phyloP scores from a whole-genome alignment of 2,888 invertebrate species.

The Caenorhabditis sp. region DNA sequence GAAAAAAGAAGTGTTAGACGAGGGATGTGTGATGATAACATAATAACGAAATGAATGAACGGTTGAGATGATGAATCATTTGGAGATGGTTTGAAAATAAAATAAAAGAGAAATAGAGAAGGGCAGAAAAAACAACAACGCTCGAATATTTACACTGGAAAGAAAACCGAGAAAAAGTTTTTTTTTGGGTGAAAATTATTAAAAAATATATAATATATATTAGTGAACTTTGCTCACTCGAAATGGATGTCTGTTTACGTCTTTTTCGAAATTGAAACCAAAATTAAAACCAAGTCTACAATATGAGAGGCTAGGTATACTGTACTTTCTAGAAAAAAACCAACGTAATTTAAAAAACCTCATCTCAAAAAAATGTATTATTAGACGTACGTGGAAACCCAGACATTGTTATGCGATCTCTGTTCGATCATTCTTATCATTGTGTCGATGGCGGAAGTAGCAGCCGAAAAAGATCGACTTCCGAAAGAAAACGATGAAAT shows the following conservation, averaged over 20 bases:
- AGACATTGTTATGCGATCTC: not conserved
- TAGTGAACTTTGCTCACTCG: too few species aligned
- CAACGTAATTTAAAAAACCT: too few species aligned
- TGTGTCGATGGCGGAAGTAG: not conserved
- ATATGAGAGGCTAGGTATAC: too few species aligned
- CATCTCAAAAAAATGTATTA: too few species aligned
- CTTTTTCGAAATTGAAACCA: too few species aligned
- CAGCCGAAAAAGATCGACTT: constrained; percentile 24
- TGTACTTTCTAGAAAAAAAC: too few species aligned
- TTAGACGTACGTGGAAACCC: not conserved
- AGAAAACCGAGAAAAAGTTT: too few species aligned
- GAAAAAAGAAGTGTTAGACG: not conserved
- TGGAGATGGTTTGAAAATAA: not conserved
- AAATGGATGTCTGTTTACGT: too few species aligned
- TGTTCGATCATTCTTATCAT: not conserved
- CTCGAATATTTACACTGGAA: not conserved
- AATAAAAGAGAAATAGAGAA: not conserved
- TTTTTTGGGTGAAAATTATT: not conserved
- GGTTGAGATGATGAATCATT: constrained; percentile 1
- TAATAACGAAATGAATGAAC: not conserved
- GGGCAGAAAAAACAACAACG: not conserved
- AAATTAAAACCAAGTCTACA: too few species aligned
- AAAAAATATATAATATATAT: not conserved
- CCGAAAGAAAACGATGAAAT: constrained; percentile 39
- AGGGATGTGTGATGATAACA: not conserved